These are phyloP conservation scores for Tridacna gigas DNA, from an alignment of 2,888 invertebrate genomes.

Conservation along the genomic window DNA sequence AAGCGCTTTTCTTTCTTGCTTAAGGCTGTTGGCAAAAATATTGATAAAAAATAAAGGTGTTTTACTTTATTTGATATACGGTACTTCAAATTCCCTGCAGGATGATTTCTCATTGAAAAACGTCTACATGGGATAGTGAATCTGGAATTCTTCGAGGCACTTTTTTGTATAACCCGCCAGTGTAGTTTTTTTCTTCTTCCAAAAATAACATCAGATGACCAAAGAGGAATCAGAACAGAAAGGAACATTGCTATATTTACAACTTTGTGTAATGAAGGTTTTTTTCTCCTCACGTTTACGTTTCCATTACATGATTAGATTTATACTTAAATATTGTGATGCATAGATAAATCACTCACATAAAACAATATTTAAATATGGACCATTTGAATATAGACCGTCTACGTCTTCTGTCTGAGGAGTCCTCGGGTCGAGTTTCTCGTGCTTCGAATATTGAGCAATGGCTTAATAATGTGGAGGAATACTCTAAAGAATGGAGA, in stretches of 20 bases:
- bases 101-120: no score
- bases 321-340: background rate
- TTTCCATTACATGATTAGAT: background rate
- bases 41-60: no score
- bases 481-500: constrained; percentile 22
- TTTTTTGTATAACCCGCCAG: no score
- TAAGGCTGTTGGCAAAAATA: no score
- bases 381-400: constrained; percentile 20
- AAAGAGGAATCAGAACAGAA: background rate
- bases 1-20: no score
- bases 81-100: no score
- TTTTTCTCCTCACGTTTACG: background rate
- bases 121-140: no score
- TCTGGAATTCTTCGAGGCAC: no score
- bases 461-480: constrained; percentile 21
- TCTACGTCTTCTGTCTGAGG: constrained; percentile 23
- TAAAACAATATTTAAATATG: background rate
- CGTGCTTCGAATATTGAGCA: constrained; percentile 2
- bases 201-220: background rate
- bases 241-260: background rate
- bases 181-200: no score
- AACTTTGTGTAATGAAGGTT: background rate
- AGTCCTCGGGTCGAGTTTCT: background rate
- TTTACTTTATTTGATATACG: no score
- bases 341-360: background rate